Evolutionary conservation across 2,797 vertebrate genomes (phyloP).

Genomic region (Limnodromus scolopaceus): DNA sequence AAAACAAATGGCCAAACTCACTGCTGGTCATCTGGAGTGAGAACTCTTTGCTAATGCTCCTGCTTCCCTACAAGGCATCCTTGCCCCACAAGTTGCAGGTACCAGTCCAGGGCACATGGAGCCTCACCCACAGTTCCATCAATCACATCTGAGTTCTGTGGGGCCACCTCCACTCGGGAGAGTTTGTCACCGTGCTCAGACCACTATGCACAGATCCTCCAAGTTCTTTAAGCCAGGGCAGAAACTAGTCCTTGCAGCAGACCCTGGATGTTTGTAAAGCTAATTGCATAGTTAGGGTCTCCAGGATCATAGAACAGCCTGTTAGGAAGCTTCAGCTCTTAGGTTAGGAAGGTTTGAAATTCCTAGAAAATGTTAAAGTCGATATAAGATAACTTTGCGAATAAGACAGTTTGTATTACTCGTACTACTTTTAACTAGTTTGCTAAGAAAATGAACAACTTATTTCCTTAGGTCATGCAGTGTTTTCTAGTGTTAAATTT

Average conservation of each 20-base stretch:
- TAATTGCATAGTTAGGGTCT: fast-evolving
- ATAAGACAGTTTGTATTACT: background rate
- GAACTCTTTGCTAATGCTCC: background rate
- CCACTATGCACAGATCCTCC: fast-evolving
- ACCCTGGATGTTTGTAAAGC: background rate
- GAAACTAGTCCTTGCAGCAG: background rate
- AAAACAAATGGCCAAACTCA: background rate
- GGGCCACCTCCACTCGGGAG: background rate
- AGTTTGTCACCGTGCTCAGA: background rate
- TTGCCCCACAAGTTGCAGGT: background rate
- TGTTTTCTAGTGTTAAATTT: background rate
- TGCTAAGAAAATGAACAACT: background rate
- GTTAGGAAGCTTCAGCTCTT: background rate
- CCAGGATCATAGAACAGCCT: background rate
- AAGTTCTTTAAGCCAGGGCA: background rate
- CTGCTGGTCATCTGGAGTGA: background rate
- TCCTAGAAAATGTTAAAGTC: background rate
- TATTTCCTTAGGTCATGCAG: background rate
- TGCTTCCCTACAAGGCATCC: background rate
- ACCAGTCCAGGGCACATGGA: background rate
- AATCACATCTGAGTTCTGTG: background rate
- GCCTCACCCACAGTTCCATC: background rate
- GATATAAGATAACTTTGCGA: background rate
- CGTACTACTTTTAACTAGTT: background rate
- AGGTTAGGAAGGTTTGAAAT: background rate